Evolutionary conservation across 2,888 invertebrate genomes (phyloP).

Genomic region (Seira musarum): DNA sequence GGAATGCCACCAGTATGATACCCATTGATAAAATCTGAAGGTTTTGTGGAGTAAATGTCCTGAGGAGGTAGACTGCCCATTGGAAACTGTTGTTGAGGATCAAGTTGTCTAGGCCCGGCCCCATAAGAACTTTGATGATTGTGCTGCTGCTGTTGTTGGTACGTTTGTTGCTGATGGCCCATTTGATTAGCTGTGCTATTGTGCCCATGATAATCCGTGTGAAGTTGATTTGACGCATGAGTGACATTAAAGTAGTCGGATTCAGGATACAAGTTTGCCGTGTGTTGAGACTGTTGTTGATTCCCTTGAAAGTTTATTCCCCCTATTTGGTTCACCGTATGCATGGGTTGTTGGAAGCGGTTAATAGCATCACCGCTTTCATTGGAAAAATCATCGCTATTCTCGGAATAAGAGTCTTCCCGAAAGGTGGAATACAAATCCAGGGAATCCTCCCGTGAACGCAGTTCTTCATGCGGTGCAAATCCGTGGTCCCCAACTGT

Average conservation of each 20-base stretch:
- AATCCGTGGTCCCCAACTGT: conserved; percentile 71
- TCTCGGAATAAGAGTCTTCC: conserved; percentile 77
- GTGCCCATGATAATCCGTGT: conserved; percentile 48
- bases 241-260: conserved; percentile 50
- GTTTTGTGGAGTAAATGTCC: conserved; percentile 50
- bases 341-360: conserved; percentile 55
- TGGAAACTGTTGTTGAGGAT: conserved; percentile 55
- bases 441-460: conserved; percentile 76
- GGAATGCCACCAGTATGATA: conserved; percentile 30
- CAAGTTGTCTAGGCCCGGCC: conserved; percentile 6
- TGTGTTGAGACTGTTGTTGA: conserved; percentile 33
- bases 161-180: conserved; percentile 30
- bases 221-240: conserved; percentile 39
- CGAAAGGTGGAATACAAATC: conserved; percentile 77
- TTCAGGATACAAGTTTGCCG: conserved; percentile 44
- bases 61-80: conserved; percentile 40
- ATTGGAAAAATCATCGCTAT: conserved; percentile 73
- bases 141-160: conserved; percentile 35
- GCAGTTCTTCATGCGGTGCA: conserved; percentile 71
- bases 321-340: conserved; percentile 38
- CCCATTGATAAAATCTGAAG: conserved; percentile 50
- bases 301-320: conserved; percentile 48
- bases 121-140: conserved; percentile 34
- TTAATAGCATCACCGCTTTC: conserved; percentile 68
- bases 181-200: conserved; percentile 36